Conservation (phyloP, 2,797 vertebrate genomes). For the Hippopotamyrus pictus region DNA sequence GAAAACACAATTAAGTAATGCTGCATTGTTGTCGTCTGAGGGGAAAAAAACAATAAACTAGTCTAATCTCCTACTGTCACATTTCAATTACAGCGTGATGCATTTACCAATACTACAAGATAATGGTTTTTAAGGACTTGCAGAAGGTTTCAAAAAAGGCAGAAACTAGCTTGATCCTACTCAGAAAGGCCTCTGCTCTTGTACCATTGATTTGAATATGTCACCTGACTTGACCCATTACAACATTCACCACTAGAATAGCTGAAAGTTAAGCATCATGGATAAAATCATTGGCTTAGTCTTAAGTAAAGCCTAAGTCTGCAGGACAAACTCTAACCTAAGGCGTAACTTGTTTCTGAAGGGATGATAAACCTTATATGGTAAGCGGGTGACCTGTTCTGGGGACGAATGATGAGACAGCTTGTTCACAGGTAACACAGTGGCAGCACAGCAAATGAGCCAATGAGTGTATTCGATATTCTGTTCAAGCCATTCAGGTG, state of each 20-base stretch:
- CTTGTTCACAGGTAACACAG: background rate
- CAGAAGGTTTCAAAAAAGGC: background rate
- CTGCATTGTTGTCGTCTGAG: background rate
- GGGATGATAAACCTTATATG: background rate
- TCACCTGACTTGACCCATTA: background rate
- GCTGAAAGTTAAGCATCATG: background rate
- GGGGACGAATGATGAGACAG: background rate
- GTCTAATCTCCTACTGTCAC: conserved; percentile 11
- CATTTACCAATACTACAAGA: background rate
- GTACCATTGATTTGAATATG: background rate
- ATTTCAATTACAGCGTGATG: background rate
- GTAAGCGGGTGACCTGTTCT: background rate
- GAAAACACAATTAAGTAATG: background rate
- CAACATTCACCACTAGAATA: background rate
- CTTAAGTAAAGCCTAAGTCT: background rate
- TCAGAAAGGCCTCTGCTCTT: background rate
- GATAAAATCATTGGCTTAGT: background rate
- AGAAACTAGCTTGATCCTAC: background rate
- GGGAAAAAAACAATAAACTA: background rate
- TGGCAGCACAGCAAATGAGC: background rate
- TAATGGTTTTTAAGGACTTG: background rate
- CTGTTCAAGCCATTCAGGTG: background rate
- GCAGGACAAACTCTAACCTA: background rate
- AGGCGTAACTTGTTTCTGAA: background rate
- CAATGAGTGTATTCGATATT: background rate